A percentile compares a stretch with the other conserved stretches of the same genome.
Conservation (phyloP, 2,113 vertebrate genomes). For the Pluvianellus socialis region DNA sequence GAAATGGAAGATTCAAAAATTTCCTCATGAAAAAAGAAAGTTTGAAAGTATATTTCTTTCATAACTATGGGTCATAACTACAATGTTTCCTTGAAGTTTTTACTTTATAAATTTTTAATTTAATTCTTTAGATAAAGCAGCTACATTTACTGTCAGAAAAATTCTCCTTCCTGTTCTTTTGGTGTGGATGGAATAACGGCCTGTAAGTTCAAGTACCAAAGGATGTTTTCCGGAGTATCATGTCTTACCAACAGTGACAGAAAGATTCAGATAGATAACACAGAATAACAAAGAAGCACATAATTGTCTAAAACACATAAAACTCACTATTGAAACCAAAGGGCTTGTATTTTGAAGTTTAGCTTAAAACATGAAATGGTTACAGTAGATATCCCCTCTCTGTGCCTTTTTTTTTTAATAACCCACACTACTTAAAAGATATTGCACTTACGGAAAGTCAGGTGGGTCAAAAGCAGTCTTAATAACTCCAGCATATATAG, state of each 20-base stretch:
- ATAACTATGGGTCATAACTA: not conserved
- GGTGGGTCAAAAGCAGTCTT: conserved; percentile 91
- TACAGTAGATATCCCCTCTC: not conserved
- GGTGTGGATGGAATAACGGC: not conserved
- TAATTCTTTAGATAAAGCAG: not conserved
- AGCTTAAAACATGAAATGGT: not conserved
- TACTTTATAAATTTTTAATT: not conserved
- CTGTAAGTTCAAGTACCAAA: not conserved
- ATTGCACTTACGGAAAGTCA: conserved; percentile 84
- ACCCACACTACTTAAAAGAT: not conserved
- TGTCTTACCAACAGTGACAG: not conserved
- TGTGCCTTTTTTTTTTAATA: not conserved
- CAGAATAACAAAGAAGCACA: not conserved
- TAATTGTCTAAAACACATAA: not conserved
- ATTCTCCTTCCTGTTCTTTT: not conserved
- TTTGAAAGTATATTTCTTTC: not conserved
- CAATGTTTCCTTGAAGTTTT: not conserved
- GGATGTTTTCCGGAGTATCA: not conserved
- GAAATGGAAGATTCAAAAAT: not conserved
- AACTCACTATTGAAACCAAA: not conserved
- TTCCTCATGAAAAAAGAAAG: not conserved
- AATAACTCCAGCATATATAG: conserved; percentile 95
- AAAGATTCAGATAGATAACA: not conserved
- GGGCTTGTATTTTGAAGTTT: not conserved
- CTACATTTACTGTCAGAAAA: not conserved